Evolutionary conservation across 2,888 invertebrate genomes (phyloP).

Genomic region (Cyclophora punctaria): DNA sequence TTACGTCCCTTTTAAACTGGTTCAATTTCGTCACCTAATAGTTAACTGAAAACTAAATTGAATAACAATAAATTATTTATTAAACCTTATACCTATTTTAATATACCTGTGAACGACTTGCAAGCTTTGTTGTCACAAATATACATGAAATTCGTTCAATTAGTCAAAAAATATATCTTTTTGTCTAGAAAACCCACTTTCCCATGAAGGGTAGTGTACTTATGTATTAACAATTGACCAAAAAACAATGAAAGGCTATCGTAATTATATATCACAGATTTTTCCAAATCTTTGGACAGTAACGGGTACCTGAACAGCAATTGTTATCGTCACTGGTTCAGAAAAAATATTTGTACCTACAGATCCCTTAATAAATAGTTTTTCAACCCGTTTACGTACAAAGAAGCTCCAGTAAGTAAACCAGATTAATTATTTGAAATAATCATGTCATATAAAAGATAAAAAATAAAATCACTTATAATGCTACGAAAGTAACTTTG

Average conservation of each 20-base stretch:
- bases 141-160: conserved; percentile 65
- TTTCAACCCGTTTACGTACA: conserved; percentile 66
- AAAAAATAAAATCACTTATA: conserved; percentile 61
- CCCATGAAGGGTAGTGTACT: conserved; percentile 52
- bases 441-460: conserved; percentile 54
- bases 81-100: conserved; percentile 73
- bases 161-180: conserved; percentile 75
- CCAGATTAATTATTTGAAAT: conserved; percentile 63
- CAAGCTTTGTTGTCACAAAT: conserved; percentile 66
- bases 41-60: conserved; percentile 72
- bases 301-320: conserved; percentile 61
- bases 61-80: conserved; percentile 75
- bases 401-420: conserved; percentile 60
- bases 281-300: conserved; percentile 74
- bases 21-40: conserved; percentile 72
- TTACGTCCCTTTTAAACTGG: conserved; percentile 71
- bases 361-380: conserved; percentile 47
- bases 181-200: conserved; percentile 65
- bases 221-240: conserved; percentile 75
- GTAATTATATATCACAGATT: conserved; percentile 74
- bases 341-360: conserved; percentile 58
- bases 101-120: conserved; percentile 67
- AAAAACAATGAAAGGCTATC: conserved; percentile 72
- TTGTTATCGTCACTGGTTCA: conserved; percentile 33
- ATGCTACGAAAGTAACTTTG: conserved; percentile 60